Conservation (phyloP, 2,888 invertebrate genomes). For the Molanna angustata region DNA sequence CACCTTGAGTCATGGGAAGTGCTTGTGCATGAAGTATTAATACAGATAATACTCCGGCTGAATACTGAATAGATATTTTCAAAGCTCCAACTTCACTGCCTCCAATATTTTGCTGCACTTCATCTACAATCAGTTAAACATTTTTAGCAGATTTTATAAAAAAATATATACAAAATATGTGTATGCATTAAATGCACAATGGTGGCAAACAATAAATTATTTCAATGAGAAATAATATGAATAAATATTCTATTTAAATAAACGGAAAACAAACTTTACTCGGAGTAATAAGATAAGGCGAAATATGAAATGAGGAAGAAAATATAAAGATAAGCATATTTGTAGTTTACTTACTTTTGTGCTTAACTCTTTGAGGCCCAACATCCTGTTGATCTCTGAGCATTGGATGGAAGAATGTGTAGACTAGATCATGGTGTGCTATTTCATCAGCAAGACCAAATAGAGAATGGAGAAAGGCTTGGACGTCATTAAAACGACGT, state of each 20-base stretch:
- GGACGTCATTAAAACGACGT: constrained; percentile 84
- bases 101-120: constrained; percentile 38
- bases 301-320: too few relatives aligned
- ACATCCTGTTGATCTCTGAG: constrained; percentile 91
- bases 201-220: too few relatives aligned
- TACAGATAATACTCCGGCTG: constrained; percentile 49
- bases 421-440: constrained; percentile 92
- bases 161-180: too few relatives aligned
- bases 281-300: too few relatives aligned
- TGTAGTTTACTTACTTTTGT: constrained; percentile 69
- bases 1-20: constrained; percentile 72
- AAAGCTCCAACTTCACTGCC: constrained; percentile 46
- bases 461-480: constrained; percentile 81
- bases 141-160: too few relatives aligned
- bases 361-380: constrained; percentile 73
- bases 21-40: constrained; percentile 83
- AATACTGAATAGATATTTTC: constrained; percentile 52
- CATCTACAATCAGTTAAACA: constrained; percentile 20
- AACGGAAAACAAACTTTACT: too few relatives aligned
- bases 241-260: too few relatives aligned
- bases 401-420: constrained; percentile 98
- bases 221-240: too few relatives aligned
- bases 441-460: constrained; percentile 90
- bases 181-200: too few relatives aligned
- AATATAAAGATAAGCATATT: too few relatives aligned